Evolutionary conservation across 2,113 vertebrate species (phyloP).

Genomic region (Melanostigma gelatinosum): DNA sequence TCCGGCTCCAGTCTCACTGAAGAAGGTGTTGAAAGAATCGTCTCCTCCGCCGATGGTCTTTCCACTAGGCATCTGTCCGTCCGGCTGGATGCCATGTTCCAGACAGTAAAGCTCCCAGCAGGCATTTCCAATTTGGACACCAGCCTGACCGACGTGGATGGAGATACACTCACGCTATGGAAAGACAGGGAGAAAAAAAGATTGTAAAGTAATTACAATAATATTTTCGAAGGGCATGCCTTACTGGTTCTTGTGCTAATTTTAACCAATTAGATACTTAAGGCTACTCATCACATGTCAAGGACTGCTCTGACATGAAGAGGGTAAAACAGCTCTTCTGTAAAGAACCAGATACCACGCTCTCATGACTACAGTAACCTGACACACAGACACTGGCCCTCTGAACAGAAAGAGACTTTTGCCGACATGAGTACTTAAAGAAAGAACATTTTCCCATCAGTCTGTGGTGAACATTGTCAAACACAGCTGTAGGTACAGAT

Average conservation of each 20-base stretch:
- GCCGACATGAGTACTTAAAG: too few species aligned
- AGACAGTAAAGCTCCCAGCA: conserved; percentile 83
- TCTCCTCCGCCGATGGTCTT: conserved; percentile 84
- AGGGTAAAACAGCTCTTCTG: conserved; percentile 5
- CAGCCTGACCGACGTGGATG: conserved; percentile 80
- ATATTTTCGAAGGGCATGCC: not conserved
- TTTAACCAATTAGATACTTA: not conserved
- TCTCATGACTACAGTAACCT: conserved; percentile 25
- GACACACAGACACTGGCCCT: not conserved
- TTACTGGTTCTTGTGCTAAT: not conserved
- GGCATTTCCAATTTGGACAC: conserved; percentile 82
- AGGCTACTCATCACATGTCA: not conserved
- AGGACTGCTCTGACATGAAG: not conserved
- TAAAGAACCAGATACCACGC: not conserved
- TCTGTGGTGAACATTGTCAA: not conserved
- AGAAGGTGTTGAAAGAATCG: conserved; percentile 91
- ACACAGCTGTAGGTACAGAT: not conserved
- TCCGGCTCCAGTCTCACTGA: conserved; percentile 89
- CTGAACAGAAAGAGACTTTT: not conserved
- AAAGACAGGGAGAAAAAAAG: not conserved
- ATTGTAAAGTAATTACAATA: too few species aligned
- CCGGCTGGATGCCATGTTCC: conserved; percentile 81
- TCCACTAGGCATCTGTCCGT: conserved; percentile 77
- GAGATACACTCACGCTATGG: conserved; percentile 81
- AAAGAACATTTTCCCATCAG: not conserved